Evolutionary conservation across 2,797 vertebrate genomes (phyloP).

Genomic region (Ptychobarbus kaznakovi): DNA sequence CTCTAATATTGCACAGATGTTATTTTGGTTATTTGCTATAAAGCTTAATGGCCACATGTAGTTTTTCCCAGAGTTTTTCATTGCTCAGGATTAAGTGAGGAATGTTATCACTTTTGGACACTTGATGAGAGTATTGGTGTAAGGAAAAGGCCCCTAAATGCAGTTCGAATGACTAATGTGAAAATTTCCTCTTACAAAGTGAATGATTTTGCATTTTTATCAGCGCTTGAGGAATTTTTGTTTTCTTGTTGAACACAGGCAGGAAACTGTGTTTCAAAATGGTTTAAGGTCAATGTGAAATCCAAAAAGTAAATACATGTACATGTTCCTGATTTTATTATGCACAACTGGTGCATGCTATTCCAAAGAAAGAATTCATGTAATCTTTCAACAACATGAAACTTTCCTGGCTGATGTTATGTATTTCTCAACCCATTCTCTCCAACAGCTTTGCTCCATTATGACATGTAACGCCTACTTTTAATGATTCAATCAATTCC

Average conservation of each 20-base stretch:
- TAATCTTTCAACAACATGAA: constrained; percentile 13
- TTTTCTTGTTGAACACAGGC: constrained; percentile 17
- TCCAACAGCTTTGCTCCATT: constrained; percentile 7
- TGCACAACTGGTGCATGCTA: constrained; percentile 9
- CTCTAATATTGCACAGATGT: constrained; percentile 23
- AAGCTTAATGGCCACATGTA: constrained; percentile 8
- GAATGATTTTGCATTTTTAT: background rate
- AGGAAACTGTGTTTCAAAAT: background rate
- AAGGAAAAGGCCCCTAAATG: background rate
- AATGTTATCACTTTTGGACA: constrained; percentile 20
- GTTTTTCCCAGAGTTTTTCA: constrained; percentile 17
- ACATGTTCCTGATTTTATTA: background rate
- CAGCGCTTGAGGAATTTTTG: background rate
- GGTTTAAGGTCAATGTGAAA: background rate
- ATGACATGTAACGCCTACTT: background rate
- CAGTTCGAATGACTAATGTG: background rate
- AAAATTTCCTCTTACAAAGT: constrained; percentile 6
- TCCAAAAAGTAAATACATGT: background rate
- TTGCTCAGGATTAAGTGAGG: constrained; percentile 17
- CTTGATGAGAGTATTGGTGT: background rate
- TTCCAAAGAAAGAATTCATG: constrained; percentile 20
- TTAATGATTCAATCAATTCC: constrained; percentile 18
- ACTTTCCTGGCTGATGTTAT: constrained; percentile 7
- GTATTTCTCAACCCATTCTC: constrained; percentile 6
- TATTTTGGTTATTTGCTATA: constrained; percentile 24